Conservation (phyloP, 2,888 invertebrate genomes). For the Chaetoderma sp. region DNA sequence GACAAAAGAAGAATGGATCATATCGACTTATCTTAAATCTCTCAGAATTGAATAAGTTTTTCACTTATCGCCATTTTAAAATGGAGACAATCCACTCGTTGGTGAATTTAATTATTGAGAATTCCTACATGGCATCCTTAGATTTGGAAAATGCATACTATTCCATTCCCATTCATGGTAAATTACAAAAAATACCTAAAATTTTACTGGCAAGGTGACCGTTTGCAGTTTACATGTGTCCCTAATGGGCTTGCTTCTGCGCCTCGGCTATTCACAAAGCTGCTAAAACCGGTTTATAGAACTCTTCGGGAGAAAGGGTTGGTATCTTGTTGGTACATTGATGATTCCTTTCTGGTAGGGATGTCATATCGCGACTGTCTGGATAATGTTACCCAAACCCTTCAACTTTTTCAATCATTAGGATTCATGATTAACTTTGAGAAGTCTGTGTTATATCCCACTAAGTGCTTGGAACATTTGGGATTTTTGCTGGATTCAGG, state of each 20-base stretch:
- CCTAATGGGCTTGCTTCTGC: background rate
- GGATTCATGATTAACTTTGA: too few species aligned
- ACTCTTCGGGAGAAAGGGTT: background rate
- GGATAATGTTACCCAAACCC: too few species aligned
- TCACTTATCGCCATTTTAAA: constrained; percentile 33
- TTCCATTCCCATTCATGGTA: constrained; percentile 18
- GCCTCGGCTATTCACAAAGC: background rate
- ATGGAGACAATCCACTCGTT: constrained; percentile 25
- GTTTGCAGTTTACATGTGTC: background rate
- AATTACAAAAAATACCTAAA: constrained; percentile 19
- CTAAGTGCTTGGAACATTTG: too few species aligned
- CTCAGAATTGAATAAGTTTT: constrained; percentile 24
- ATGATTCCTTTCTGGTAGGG: background rate
- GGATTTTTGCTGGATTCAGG: too few species aligned
- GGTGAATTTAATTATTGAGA: constrained; percentile 7
- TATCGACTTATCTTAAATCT: constrained; percentile 33
- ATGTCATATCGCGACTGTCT: too few species aligned
- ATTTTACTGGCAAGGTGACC: constrained; percentile 22
- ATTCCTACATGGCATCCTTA: constrained; percentile 15
- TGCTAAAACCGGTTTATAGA: constrained; percentile 4
- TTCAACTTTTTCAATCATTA: too few species aligned
- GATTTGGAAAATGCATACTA: constrained; percentile 34
- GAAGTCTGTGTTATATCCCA: too few species aligned
- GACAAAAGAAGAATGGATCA: constrained; percentile 31
- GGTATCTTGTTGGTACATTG: background rate